phyloP scores from a whole-genome alignment of 2,113 vertebrate species.

The Eolophus roseicapilla region DNA sequence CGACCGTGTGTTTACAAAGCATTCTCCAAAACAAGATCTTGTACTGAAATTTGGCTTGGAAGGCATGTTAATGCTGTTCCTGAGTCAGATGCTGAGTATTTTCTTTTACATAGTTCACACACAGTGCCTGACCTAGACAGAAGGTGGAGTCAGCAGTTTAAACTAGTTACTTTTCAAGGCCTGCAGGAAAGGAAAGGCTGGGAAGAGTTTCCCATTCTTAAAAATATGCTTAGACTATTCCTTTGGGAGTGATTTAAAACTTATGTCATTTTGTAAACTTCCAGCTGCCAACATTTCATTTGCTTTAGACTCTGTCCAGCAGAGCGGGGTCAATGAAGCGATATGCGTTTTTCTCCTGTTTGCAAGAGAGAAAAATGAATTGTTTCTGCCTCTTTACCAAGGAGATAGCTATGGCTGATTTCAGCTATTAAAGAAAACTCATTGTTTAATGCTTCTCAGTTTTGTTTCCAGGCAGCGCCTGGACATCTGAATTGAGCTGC shows the following conservation, averaged over 20 bases:
- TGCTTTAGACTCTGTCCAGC: slow-evolving; percentile 46
- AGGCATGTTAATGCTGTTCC: neutral
- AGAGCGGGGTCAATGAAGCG: slow-evolving; percentile 13
- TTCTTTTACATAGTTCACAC: neutral
- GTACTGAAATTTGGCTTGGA: neutral
- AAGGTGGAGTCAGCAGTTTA: slow-evolving; percentile 15
- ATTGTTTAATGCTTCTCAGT: neutral
- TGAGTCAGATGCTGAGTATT: neutral
- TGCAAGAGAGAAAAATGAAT: neutral
- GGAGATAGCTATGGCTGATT: neutral
- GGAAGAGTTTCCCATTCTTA: slow-evolving; percentile 61
- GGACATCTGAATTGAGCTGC: neutral
- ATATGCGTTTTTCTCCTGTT: neutral
- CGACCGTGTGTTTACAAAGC: neutral
- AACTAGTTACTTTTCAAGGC: neutral
- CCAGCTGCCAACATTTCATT: slow-evolving; percentile 45
- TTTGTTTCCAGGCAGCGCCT: slow-evolving; percentile 9
- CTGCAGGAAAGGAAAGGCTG: slow-evolving; percentile 1
- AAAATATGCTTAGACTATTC: slow-evolving; percentile 50
- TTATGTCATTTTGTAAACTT: slow-evolving; percentile 49
- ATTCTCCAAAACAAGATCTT: neutral
- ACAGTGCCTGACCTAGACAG: neutral
- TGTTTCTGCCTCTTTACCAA: slow-evolving; percentile 45
- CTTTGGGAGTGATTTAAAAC: slow-evolving; percentile 47
- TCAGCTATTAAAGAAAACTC: neutral